These are phyloP conservation scores for Bradypodion ventrale DNA, from an alignment of 2,797 vertebrate genomes.

Conservation along the genomic window DNA sequence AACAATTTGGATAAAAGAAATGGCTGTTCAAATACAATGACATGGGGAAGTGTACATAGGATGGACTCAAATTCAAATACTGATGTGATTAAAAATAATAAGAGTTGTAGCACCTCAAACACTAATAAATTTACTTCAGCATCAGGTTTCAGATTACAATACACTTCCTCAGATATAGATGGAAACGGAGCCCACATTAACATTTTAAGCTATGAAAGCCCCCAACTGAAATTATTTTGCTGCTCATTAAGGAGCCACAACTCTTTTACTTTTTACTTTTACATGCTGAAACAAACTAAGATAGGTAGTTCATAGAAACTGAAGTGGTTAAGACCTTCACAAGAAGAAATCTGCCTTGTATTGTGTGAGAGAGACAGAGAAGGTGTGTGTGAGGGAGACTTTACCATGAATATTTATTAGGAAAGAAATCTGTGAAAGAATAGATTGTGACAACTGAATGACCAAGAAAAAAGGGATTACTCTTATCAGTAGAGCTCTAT, in stretches of 20 bases:
- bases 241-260: too few species aligned
- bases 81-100: background rate
- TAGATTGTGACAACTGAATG: background rate
- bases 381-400: background rate
- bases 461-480: background rate
- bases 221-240: too few species aligned
- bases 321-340: background rate
- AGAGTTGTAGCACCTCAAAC: too few species aligned
- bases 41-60: background rate
- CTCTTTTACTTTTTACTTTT: too few species aligned
- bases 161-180: too few species aligned
- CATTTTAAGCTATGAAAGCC: too few species aligned
- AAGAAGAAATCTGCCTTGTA: background rate
- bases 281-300: too few species aligned
- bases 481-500: background rate
- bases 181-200: too few species aligned
- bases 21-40: background rate
- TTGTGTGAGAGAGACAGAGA: too few species aligned
- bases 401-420: slow-evolving; percentile 6
- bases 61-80: background rate
- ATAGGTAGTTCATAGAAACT: background rate
- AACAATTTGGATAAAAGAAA: slow-evolving; percentile 18
- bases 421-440: background rate
- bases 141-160: too few species aligned
- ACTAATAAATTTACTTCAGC: too few species aligned